A percentile compares a stretch with the other conserved stretches of the same genome.
phyloP scores from a whole-genome alignment of 92 coral and sea anemone species.

The Paramuricea clavata region DNA sequence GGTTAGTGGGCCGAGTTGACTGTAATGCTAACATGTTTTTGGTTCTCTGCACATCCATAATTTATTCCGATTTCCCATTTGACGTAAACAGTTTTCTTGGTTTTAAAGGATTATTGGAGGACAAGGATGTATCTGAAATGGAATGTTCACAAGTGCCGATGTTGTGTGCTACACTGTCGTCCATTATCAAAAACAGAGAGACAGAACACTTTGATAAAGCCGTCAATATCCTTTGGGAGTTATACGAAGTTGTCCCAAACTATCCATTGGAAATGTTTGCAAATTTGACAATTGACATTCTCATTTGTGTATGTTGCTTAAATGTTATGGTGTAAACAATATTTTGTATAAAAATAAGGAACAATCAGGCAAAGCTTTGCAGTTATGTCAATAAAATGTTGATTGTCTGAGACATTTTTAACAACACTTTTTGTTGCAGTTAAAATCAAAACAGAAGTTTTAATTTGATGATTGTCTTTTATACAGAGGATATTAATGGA shows the following conservation, averaged over 20 bases:
- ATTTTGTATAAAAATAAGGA: no score
- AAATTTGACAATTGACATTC: constrained; percentile 16
- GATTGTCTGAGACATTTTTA: no score
- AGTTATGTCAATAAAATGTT: no score
- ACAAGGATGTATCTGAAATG: neutral
- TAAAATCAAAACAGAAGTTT: no score
- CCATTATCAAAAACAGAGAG: neutral
- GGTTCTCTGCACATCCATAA: no score
- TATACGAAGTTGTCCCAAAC: constrained; percentile 18
- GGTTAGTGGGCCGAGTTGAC: no score
- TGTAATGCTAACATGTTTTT: no score
- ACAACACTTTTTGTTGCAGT: no score
- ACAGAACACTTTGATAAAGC: constrained; percentile 15
- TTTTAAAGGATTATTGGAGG: neutral
- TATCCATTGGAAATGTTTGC: constrained; percentile 27
- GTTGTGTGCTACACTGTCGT: neutral
- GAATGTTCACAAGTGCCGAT: neutral
- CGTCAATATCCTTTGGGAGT: neutral
- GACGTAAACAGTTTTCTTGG: neutral
- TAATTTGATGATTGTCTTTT: no score
- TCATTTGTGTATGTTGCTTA: neutral
- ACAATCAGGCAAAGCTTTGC: no score
- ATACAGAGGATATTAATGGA: constrained; percentile 1
- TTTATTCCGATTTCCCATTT: no score
- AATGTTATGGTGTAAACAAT: neutral